Evolutionary conservation across 2,797 vertebrate species (phyloP).

Genomic region (Oceanodroma leucorhoa): DNA sequence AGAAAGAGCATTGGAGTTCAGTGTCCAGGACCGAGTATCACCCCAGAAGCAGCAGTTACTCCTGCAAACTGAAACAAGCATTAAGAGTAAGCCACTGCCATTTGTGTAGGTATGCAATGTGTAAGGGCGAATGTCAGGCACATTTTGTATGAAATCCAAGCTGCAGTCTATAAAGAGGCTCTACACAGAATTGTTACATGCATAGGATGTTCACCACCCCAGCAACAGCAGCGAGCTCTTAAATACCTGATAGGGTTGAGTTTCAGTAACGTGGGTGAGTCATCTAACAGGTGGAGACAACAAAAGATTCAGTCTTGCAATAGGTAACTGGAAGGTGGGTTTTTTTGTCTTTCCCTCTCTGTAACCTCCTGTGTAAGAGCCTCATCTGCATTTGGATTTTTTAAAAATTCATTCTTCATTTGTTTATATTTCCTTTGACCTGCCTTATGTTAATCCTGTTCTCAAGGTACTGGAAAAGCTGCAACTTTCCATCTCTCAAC

Average conservation of each 20-base stretch:
- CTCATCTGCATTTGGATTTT: background rate
- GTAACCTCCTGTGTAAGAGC: background rate
- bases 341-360: background rate
- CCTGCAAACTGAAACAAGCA: background rate
- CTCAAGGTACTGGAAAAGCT: background rate
- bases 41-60: background rate
- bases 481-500: accelerated
- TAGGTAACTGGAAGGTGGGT: background rate
- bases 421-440: background rate
- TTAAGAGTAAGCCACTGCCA: background rate
- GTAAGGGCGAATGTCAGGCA: background rate
- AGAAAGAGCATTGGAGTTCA: background rate
- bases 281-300: background rate
- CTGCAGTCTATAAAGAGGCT: background rate
- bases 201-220: background rate
- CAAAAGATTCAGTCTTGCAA: background rate
- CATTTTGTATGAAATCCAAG: accelerated
- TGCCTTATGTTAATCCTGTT: background rate
- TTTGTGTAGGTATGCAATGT: background rate
- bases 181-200: accelerated
- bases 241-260: background rate
- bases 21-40: background rate
- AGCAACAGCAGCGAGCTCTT: background rate
- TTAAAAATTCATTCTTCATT: background rate
- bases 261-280: background rate